Base-by-base conservation (phyloP, 2,113 vertebrate genomes). In the Hyaena hyaena region DNA sequence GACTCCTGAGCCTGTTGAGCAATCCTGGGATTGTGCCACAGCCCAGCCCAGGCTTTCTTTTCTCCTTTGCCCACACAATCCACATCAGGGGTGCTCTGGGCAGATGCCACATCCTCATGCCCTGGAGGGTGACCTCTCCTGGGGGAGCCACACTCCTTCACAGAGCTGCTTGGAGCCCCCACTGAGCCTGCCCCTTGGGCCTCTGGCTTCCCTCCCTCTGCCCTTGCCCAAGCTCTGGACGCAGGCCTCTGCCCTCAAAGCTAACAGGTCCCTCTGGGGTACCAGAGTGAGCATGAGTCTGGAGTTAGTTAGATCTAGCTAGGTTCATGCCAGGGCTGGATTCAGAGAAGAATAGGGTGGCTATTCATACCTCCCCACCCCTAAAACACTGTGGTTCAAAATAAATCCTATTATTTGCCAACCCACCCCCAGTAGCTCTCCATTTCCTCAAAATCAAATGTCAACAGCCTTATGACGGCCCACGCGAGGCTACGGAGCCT, bases 11-110 rank as follows among this genome's bases (percentile, higher is more conserved):
- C 10, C 8, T 35, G 0, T 45, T 66, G 86, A 26, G 63, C 90
- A 66, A 93, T 80, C n/a, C 85, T 15, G 2, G 73, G 43, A 11
- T 68, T 8, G 35, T 55, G 11, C 11, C 1, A 5, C 48, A 4
- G 17, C 28, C 10, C 45, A 31, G 35, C 24, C 4, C 3, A 11
- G 16, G 11, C 7, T 10, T 26, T 39, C 17, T 3, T 19, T 24
- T 11, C 53, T 28, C 10, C 68, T 11, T n/a, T 65, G 19, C 71
- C 4, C 23, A 4, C 3, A 12, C 15, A 31, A 2, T 16, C 33
- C 35, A 0, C 11, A 66, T 55, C 24, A 1, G 26, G 28, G 0
- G 0, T 39, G 11, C 21, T 5, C 9, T 58, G 33, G 76, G 48
- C 16, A 12, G 23, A 2, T 0, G 0, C 21, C 33, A n/a, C 53